Base-by-base conservation (phyloP, 2,113 vertebrate genomes). In the Cynopterus brachyotis region DNA sequence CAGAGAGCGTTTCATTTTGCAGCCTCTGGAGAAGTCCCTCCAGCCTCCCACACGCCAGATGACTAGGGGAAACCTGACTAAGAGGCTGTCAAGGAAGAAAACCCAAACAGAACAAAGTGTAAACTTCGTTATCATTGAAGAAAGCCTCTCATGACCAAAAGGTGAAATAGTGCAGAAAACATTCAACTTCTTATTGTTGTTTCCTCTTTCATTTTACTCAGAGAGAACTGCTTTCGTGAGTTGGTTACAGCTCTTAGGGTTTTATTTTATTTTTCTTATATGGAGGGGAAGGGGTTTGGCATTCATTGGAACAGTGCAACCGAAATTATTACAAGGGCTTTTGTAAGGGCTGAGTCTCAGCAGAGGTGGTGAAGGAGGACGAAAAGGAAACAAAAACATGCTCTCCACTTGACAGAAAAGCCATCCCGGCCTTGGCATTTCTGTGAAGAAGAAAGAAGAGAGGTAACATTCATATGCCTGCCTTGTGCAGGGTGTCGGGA, bases 381-480 rank as follows among this genome's bases (percentile, higher is more conserved):
- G 60, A 93, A 67, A 45, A 42, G 42, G 55, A 91, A 94, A 69
- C 9, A 53, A 50, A 96, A 91, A 85, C 50, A 59, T 13, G 42
- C 20, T 62, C 78, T 92, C 69, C 80, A 12, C 86, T 73, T 59
- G 59, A 92, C 26, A 81, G 83, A 70, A 95, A 96, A 62, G 88
- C 75, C 76, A 67, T 84, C 70, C 83, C 32, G 24, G 59, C 35
- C 28, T 11, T 82, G 94, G 89, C 55, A 53, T 91, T 96, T 62
- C 6, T 3, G 47, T 45, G 28, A 66, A 91, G 60, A 53, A 62
- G 67, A 24, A 59, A 81, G 62, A 40, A 67, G 75, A 76, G 19
- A 67, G 37, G 80, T 37, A 42, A 53, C 30, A 4, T 15, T 62
- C 70, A 24, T 0, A 0, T 4, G 53, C 42, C 47, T 80, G 69